Conservation (phyloP, 2,113 vertebrate species). For the Isichthys henryi region DNA sequence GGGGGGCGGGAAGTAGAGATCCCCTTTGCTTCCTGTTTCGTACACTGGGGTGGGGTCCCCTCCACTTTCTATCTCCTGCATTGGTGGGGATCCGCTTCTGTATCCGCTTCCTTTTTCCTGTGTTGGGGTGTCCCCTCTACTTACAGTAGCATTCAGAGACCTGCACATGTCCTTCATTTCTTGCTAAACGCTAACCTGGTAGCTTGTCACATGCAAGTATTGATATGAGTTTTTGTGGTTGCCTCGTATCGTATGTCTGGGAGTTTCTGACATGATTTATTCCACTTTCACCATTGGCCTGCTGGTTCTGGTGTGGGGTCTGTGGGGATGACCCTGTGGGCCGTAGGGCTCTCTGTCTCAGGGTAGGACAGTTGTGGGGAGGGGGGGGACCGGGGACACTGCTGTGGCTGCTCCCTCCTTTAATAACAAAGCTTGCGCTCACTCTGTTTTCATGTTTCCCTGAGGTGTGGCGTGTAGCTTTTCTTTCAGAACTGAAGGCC, state of each 20-base stretch:
- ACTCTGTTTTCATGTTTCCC: neutral
- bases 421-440: neutral
- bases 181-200: neutral
- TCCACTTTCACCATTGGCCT: neutral
- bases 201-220: neutral
- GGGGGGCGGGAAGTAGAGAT: too few relatives aligned
- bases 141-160: neutral
- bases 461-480: neutral
- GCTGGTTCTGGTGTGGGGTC: neutral
- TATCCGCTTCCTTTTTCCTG: neutral
- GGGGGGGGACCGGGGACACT: neutral
- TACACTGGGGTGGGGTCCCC: neutral
- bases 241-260: neutral
- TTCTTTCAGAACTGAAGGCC: neutral
- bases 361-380: neutral
- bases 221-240: neutral
- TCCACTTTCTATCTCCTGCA: neutral
- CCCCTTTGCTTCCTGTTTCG: neutral
- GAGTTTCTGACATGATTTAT: neutral
- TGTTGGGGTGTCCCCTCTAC: neutral
- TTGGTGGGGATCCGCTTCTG: neutral
- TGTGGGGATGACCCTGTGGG: neutral
- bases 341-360: neutral
- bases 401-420: neutral
- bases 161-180: neutral